Evolutionary conservation across 2,113 vertebrate species (phyloP).

Genomic region (Mormoops blainvillei): DNA sequence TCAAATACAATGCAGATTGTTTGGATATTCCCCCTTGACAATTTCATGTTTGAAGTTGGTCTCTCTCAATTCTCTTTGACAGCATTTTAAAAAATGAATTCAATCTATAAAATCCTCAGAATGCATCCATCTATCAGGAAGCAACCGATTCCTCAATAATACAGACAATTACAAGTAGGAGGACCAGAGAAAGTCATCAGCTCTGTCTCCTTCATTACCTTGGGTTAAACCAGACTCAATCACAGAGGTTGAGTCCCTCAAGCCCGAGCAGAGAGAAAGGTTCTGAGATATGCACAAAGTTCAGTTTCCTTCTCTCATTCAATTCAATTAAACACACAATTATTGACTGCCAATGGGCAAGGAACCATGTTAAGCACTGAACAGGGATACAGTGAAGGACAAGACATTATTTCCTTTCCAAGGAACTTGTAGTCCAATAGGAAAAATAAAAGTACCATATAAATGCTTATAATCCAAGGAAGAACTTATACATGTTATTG

Average conservation of each 20-base stretch:
- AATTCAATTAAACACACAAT: neutral
- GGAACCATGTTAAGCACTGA: neutral
- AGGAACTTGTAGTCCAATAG: neutral
- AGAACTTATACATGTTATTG: accelerated
- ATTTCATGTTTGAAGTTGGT: constrained; percentile 24
- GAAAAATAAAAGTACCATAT: neutral
- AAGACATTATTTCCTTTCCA: neutral
- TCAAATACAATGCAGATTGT: constrained; percentile 37
- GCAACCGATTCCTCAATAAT: neutral
- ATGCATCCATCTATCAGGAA: neutral
- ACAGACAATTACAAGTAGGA: neutral
- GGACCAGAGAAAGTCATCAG: neutral
- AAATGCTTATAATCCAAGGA: neutral
- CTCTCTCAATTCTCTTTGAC: neutral
- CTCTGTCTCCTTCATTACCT: neutral
- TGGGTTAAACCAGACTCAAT: neutral
- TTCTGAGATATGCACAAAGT: neutral
- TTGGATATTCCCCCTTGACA: constrained; percentile 7
- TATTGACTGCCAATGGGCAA: neutral
- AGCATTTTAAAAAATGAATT: constrained; percentile 27
- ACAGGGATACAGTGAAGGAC: neutral
- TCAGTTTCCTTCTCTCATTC: neutral
- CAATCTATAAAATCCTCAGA: constrained; percentile 15
- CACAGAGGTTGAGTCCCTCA: neutral
- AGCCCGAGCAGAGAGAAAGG: neutral